These are phyloP conservation scores for Hetaerina titia DNA, from an alignment of 2,888 invertebrate genomes.

Conservation along the genomic window DNA sequence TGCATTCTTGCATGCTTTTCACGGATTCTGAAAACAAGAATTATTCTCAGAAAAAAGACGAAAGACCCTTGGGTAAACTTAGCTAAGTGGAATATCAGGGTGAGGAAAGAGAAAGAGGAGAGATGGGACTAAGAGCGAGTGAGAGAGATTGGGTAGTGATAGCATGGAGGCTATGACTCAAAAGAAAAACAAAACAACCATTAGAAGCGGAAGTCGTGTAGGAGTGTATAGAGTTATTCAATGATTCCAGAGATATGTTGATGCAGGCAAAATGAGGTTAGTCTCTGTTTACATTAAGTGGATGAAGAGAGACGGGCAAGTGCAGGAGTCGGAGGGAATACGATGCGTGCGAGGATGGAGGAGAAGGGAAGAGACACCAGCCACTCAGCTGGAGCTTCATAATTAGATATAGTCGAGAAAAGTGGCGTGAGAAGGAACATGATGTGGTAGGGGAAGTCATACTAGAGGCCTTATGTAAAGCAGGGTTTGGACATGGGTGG, in stretches of 20 bases:
- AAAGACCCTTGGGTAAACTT: background rate
- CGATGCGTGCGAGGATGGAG: background rate
- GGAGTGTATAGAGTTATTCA: constrained; percentile 22
- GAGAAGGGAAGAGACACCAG: background rate
- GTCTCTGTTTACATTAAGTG: constrained; percentile 55
- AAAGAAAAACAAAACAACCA: constrained; percentile 4
- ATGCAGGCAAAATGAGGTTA: constrained; percentile 54
- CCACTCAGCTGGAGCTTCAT: constrained; percentile 58
- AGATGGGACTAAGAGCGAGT: background rate
- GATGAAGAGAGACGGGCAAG: background rate
- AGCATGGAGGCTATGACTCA: background rate
- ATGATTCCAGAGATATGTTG: constrained; percentile 55
- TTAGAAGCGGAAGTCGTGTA: background rate
- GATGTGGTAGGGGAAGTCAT: background rate
- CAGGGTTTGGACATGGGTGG: background rate
- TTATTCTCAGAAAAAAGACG: background rate
- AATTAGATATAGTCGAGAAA: constrained; percentile 46
- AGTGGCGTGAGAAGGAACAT: background rate
- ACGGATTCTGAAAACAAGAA: background rate
- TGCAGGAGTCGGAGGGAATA: background rate
- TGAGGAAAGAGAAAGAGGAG: background rate
- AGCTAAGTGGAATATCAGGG: background rate
- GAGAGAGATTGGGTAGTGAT: background rate
- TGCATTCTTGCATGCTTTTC: background rate
- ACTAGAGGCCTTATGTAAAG: background rate